Conservation (phyloP, 1,140 invertebrate genomes). For the Frieseomelitta varia region DNA sequence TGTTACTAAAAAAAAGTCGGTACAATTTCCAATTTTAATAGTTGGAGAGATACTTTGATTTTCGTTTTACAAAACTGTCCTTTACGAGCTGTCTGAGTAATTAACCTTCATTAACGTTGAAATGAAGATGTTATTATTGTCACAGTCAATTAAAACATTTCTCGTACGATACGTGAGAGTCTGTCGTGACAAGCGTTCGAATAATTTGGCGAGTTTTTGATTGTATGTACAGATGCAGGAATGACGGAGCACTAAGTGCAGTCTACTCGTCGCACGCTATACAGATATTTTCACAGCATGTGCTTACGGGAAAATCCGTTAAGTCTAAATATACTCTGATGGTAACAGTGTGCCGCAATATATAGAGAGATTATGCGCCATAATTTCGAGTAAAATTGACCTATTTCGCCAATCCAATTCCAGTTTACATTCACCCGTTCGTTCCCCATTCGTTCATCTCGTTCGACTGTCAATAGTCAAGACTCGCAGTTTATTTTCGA, state of each 20-base stretch:
- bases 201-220: too few relatives aligned
- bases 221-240: neutral
- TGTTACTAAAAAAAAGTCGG: too few relatives aligned
- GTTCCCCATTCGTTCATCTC: neutral
- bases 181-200: too few relatives aligned
- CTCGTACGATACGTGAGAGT: too few relatives aligned
- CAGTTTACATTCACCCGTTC: neutral
- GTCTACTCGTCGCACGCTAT: neutral
- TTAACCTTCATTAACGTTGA: too few relatives aligned
- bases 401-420: constrained; percentile 20
- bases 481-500: neutral
- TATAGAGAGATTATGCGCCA: constrained; percentile 28
- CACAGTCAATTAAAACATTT: too few relatives aligned
- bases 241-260: neutral
- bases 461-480: neutral
- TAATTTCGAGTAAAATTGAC: constrained; percentile 12
- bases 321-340: constrained; percentile 51
- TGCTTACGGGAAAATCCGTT: constrained; percentile 51
- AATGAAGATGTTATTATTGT: too few relatives aligned
- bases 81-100: too few relatives aligned
- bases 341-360: constrained; percentile 31
- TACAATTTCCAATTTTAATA: too few relatives aligned
- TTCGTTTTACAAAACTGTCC: too few relatives aligned
- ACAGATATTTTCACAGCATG: constrained; percentile 49
- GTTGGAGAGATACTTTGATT: too few relatives aligned